Base-by-base conservation (phyloP, 2,888 invertebrate species). In the Plebejus anna region DNA sequence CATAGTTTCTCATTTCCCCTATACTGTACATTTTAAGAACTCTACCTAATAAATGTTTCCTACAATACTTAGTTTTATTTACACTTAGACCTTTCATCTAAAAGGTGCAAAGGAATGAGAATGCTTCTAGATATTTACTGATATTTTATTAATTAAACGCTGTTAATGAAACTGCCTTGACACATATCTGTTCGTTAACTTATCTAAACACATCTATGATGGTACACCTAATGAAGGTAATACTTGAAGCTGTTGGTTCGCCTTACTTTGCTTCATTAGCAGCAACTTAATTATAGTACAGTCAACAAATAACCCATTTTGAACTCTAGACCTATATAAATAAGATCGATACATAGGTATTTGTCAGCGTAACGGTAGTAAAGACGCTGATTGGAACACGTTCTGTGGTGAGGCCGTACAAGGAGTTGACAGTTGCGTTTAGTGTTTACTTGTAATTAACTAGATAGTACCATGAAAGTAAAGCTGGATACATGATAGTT, bases 311-410 rank as follows among this genome's bases (percentile, higher is more conserved):
- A 5, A 28, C 61, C 1, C 9, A 22, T 61, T 32, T 66, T 13
- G 66, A 32, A 16, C 6, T 13, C 28, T 66, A 5, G 1, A 1
- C 13, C 32, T 22, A 61, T 66, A 16, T 11, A 7, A 13, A 66
- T 66, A 66, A 36, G 66, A 66, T 32, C 32, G 13, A 32, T 4
- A 16, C 57, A 75, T 55, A 42, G 59, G 75, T 71, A 32, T 22
- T 4, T 22, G 61, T 55, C 75, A 76, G 73, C 75, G 76, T 42
- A n/a, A 32, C 73, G 73, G 59, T 42, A 72, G 75, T 75, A 32
- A 82, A 83, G 82, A 86, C 87, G 86, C 86, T 90, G 89, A 90
- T 89, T 90, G 87, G 85, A 87, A 82, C 83, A 79, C 84, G 83
- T 84, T 82, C 78, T 42, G 70, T 70, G 70, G 70, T 72, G 32